These are phyloP conservation scores for Hybos culiciformis DNA, from an alignment of 2,888 invertebrate genomes.

Conservation along the genomic window DNA sequence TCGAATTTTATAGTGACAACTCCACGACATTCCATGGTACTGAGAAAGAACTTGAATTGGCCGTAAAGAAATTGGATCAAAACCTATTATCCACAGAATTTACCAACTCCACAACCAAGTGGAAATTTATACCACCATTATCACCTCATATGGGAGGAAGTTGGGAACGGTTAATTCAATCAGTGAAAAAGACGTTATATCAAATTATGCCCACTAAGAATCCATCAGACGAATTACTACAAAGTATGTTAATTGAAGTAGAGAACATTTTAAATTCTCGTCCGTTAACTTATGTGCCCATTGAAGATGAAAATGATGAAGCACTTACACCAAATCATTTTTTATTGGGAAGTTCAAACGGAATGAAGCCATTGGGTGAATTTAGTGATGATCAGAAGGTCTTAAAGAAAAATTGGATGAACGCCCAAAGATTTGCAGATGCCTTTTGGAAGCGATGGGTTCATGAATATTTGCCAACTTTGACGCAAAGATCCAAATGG, in stretches of 20 bases:
- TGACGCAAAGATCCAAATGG: slow-evolving; percentile 14
- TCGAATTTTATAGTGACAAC: slow-evolving; percentile 11
- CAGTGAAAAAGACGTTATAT: slow-evolving; percentile 11
- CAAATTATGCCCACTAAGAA: slow-evolving; percentile 10
- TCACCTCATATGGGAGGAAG: slow-evolving; percentile 14
- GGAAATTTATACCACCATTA: slow-evolving; percentile 17
- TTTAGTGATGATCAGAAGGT: slow-evolving; percentile 1
- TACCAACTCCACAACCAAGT: slow-evolving; percentile 8
- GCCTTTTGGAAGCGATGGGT: slow-evolving; percentile 16
- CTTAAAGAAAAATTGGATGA: slow-evolving; percentile 5
- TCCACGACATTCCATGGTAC: slow-evolving; percentile 13
- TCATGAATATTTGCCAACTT: slow-evolving; percentile 15
- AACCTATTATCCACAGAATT: slow-evolving; percentile 2
- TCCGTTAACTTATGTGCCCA: slow-evolving; percentile 7
- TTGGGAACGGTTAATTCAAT: slow-evolving; percentile 10
- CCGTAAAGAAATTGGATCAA: background rate
- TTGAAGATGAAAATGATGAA: slow-evolving; percentile 8
- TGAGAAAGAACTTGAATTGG: slow-evolving; percentile 1
- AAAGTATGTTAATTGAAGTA: slow-evolving; percentile 8
- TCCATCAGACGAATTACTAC: slow-evolving; percentile 15
- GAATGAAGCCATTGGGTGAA: slow-evolving; percentile 1
- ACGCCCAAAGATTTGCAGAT: slow-evolving; percentile 4
- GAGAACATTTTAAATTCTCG: slow-evolving; percentile 16
- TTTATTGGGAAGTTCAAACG: slow-evolving; percentile 9
- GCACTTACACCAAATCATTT: slow-evolving; percentile 19